Evolutionary conservation across 2,888 invertebrate species (phyloP).

Genomic region (Noctua janthe): DNA sequence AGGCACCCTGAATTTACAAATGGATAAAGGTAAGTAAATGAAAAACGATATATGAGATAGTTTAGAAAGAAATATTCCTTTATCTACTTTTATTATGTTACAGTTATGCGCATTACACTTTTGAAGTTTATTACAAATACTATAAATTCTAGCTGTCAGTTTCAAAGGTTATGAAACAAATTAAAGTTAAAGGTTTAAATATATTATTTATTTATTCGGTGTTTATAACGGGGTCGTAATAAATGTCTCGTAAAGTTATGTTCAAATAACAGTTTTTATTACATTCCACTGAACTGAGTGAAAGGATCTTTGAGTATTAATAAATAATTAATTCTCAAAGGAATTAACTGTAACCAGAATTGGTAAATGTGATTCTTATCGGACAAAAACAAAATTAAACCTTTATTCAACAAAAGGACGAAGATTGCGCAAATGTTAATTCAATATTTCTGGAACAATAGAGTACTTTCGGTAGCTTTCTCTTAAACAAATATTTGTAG

Average conservation of each 20-base stretch:
- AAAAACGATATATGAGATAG: background rate
- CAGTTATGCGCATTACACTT: background rate
- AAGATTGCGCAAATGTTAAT: slow-evolving; percentile 1
- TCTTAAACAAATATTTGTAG: slow-evolving; percentile 14
- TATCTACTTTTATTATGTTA: background rate
- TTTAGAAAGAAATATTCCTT: background rate
- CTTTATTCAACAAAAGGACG: slow-evolving; percentile 13
- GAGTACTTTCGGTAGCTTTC: background rate
- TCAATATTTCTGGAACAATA: slow-evolving; percentile 23
- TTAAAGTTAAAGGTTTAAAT: background rate
- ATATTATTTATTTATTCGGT: background rate
- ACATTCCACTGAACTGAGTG: background rate
- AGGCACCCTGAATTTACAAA: background rate
- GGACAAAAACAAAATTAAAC: slow-evolving; percentile 1
- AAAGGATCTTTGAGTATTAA: background rate
- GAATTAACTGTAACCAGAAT: background rate
- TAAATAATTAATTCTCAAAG: slow-evolving; percentile 20
- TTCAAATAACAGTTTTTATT: background rate
- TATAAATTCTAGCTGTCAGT: slow-evolving; percentile 12
- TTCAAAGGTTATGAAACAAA: background rate
- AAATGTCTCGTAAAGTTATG: slow-evolving; percentile 6
- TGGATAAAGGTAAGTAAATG: background rate
- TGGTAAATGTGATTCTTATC: slow-evolving; percentile 14
- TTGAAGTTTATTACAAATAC: background rate
- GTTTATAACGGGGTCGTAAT: background rate